Base-by-base conservation (phyloP, 2,797 vertebrate genomes). In the Enoplosus armatus region DNA sequence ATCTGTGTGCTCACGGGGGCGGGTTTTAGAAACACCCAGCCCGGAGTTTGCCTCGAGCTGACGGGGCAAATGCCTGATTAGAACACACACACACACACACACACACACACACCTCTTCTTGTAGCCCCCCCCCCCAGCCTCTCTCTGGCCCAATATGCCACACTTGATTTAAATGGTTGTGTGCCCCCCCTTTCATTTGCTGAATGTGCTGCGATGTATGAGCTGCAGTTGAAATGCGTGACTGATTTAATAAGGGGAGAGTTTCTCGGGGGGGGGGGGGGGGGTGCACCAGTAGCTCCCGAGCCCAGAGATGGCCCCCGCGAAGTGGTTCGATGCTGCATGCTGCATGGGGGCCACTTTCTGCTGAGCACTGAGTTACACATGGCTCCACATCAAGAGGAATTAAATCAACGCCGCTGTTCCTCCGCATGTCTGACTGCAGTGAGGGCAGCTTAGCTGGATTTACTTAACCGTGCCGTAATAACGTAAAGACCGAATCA, bases 361-460 rank as follows among this genome's bases (percentile, higher is more conserved):
- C 79, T 94, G 93, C 93, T 93, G 93, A 94, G 90, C 79, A 84
- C 66, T 4, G 77, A 88, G 74, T 93, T 93, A 55, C 90, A 91
- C 88, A 60, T 77, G 89, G 90, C 87, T 89, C 85, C 84, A 89
- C 90, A 91, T 91, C 87, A 89, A 83, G 88, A 84, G 85, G 88
- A 81, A 91, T 91, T 92, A 92, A 90, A 93, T 95, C 91, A 90
- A 60, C 53, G 24, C 65, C 31, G 85, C 83, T 26, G 83, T 77
- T 79, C 80, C 80, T 72, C 87, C 4, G 14, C 79, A 51, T 84
- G 90, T 91, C 88, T 53, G 69, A 89, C 87, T 84, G 90, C 84
- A 84, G 89, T 82, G 67, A 72, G 59, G 67, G 83, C 78, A 79
- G 83, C 83, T 89, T 77, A 73, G 85, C 84, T 68, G 75, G 67